Evolutionary conservation across 2,888 invertebrate species (phyloP), one percentile per base, ranked within the genome.

Genomic region (Bellardia bayeri): DNA sequence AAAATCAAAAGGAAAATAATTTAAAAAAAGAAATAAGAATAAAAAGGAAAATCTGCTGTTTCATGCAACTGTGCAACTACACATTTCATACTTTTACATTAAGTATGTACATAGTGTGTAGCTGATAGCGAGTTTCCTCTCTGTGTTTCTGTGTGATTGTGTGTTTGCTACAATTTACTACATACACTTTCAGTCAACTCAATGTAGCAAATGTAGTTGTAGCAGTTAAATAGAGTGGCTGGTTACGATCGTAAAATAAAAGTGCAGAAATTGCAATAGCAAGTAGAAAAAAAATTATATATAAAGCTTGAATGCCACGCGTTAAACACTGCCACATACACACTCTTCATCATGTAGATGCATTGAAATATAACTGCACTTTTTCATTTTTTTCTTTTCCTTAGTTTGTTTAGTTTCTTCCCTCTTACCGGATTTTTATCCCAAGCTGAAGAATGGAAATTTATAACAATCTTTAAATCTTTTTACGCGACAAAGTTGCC

Each of bases 401-500:
- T 37, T 13, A 58, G 37, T 23, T 11, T 42, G 54, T 11, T 3
- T n/a, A n/a, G 3, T 42, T 11, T 16, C 45, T 68, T 23, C 14
- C 14, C 23, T 30, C 14, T 42, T 33, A 13, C 6, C n/a, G 1
- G 4, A 16, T 42, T 42, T 33, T 69, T 33, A 61, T 63, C 42
- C 6, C n/a, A 74, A 80, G 68, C 64, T 79, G 49, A 72, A 51
- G 54, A 75, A 85, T 72, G 79, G 76, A 81, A 82, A 88, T 89
- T 89, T 88, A 84, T 88, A 85, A 88, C 89, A 89, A 89, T 88
- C 88, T 88, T 89, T 86, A 88, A 81, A 88, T 89, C 84, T 88
- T 89, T 85, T 88, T 81, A 89, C 78, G 88, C 88, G 82, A 87
- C 86, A 88, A 89, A 89, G 88, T 89, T 89, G 83, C 78, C 86